Conservation (phyloP, 1,140 invertebrate genomes). For the Aphelinus certus region DNA sequence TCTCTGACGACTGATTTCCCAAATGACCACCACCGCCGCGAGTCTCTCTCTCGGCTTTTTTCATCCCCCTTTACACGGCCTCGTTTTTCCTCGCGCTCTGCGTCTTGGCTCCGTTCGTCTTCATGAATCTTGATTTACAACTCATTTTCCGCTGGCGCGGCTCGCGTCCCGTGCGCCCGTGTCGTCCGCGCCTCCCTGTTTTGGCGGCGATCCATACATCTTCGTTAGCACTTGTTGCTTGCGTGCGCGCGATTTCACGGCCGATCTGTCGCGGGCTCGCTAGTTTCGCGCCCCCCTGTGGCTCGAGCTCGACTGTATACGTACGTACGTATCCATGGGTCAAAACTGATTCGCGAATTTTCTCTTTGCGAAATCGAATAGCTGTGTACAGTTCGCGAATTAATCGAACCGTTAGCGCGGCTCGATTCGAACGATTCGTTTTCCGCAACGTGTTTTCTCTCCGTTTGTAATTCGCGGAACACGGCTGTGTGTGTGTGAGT, state of each 20-base stretch:
- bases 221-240: conserved; percentile 24
- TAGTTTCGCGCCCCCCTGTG: too few species aligned
- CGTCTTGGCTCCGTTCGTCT: conserved; percentile 8
- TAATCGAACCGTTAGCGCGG: too few species aligned
- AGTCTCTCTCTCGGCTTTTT: background rate
- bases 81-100: background rate
- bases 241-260: background rate
- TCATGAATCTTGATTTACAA: conserved; percentile 27
- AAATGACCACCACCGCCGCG: background rate
- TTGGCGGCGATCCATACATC: background rate
- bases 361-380: too few species aligned
- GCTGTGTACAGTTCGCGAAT: too few species aligned
- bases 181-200: background rate
- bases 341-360: too few species aligned
- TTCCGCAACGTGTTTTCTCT: too few species aligned
- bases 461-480: too few species aligned
- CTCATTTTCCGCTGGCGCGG: conserved; percentile 19
- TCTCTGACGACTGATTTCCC: background rate
- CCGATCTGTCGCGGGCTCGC: background rate
- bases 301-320: too few species aligned
- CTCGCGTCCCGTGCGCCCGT: background rate
- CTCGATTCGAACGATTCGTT: too few species aligned
- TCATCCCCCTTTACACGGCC: background rate
- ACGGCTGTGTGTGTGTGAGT: too few species aligned
- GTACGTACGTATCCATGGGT: too few species aligned